Evolutionary conservation across 2,113 vertebrate species (phyloP), one percentile per base, ranked within the genome.

Genomic region (Laterallus jamaicensis): DNA sequence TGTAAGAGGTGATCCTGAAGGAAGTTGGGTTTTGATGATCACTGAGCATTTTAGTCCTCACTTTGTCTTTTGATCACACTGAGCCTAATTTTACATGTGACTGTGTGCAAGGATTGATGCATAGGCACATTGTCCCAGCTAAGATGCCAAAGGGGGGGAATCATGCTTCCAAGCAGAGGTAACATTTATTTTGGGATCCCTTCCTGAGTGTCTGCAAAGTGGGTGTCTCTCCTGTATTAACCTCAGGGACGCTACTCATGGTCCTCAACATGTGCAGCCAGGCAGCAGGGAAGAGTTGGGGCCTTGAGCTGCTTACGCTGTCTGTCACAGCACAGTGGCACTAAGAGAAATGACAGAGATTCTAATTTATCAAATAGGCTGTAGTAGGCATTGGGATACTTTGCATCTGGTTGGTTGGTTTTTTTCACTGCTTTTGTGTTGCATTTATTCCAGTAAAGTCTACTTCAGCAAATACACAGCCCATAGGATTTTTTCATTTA

Each of bases 1-100:
- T 62, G 6, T 0, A 10, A 59, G 6, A 44, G 7, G 16, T 2
- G 64, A 85, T 44, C 24, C 28, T 15, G 37, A 79, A 12, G 58
- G 21, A 69, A 71, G 16, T 7, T 73, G 25, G 0, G 6, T 80
- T 91, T 69, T 11, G 4, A 44, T 42, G 29, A 22, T 60, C 42
- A 19, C 1, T 0, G 0, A 16, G 15, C 1, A 35, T 86, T 90
- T 75, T 31, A 60, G 18, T 63, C 10, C 50, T 35, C 25, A 35
- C 7, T 83, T 50, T 69, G 15, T 25, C 22, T 82, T 95, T 77
- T 69, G 62, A 25, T 80, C 12, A 11, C 22, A 20, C 4, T 64
- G 10, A 16, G 32, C 16, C 9, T 10, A 67, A 86, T 78, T 91
- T 75, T n/a, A 80, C 13, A 7, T 0, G 1, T 28, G 37, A 16